Percentiles rank a stretch among this genome's conserved stretches.
These are phyloP conservation scores for Zoroaster sp. DNA, from an alignment of 53 echinoderm and acorn worm genomes.

Conservation along the genomic window DNA sequence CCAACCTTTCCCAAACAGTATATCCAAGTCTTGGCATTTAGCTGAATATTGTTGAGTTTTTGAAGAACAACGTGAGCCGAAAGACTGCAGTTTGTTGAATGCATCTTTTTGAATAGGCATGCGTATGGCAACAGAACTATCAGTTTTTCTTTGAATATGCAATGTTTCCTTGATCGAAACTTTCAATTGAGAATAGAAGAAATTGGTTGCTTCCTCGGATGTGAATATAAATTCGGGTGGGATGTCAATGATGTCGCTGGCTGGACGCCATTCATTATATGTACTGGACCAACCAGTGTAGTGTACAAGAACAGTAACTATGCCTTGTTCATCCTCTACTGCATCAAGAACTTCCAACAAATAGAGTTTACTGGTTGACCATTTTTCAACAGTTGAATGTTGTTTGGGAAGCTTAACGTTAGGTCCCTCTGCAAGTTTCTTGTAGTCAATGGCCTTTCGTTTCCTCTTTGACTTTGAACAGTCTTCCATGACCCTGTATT, in stretches of 20 bases:
- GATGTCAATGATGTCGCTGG: too few species aligned
- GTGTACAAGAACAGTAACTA: neutral
- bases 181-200: neutral
- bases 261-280: too few species aligned
- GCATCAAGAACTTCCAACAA: neutral
- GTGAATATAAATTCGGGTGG: too few species aligned
- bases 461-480: too few species aligned
- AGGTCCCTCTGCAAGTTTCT: too few species aligned
- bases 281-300: neutral
- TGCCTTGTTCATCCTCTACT: neutral
- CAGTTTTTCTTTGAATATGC: slow-evolving; percentile 27
- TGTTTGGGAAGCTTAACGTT: too few species aligned
- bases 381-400: too few species aligned
- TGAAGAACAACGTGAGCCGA: too few species aligned
- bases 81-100: neutral
- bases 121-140: slow-evolving; percentile 38
- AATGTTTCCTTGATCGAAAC: slow-evolving; percentile 22
- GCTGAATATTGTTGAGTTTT: neutral
- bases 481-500: too few species aligned
- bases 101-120: slow-evolving; percentile 48
- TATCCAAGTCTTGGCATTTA: neutral
- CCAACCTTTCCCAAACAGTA: neutral
- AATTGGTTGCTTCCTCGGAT: neutral
- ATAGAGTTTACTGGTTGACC: neutral
- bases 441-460: too few species aligned